phyloP scores from a whole-genome alignment of 2,113 vertebrate species.

The Nycticryphes semicollaris region DNA sequence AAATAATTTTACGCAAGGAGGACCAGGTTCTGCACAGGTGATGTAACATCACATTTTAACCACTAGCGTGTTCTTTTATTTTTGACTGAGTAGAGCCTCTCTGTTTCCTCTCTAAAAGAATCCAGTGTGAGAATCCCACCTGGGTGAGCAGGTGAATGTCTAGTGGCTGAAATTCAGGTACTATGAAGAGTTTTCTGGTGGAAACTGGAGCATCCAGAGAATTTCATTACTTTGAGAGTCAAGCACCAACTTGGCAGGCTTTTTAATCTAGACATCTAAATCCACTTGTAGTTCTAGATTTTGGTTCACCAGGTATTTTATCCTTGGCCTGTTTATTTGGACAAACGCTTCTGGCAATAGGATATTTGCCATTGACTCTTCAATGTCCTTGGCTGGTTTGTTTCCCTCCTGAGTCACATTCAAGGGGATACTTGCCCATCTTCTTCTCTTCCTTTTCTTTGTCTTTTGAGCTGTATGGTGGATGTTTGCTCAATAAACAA shows the following conservation, averaged over 20 bases:
- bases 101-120: neutral
- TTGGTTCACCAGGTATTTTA: neutral
- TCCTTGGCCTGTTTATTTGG: neutral
- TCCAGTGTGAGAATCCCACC: neutral
- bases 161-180: neutral
- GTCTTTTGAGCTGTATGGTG: neutral
- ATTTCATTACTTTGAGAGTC: neutral
- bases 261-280: neutral
- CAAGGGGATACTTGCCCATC: neutral
- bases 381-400: neutral
- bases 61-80: neutral
- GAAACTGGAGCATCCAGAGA: neutral
- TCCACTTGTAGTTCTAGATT: neutral
- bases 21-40: neutral
- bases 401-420: neutral
- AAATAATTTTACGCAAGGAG: neutral
- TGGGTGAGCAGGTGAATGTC: neutral
- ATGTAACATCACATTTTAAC: neutral
- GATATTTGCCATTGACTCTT: neutral
- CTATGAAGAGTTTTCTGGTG: neutral
- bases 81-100: neutral
- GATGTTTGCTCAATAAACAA: constrained; percentile 47
- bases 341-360: neutral
- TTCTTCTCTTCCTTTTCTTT: neutral
- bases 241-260: neutral